phyloP scores from a whole-genome alignment of 1,140 invertebrate genomes.

The Condylostylus longicornis region DNA sequence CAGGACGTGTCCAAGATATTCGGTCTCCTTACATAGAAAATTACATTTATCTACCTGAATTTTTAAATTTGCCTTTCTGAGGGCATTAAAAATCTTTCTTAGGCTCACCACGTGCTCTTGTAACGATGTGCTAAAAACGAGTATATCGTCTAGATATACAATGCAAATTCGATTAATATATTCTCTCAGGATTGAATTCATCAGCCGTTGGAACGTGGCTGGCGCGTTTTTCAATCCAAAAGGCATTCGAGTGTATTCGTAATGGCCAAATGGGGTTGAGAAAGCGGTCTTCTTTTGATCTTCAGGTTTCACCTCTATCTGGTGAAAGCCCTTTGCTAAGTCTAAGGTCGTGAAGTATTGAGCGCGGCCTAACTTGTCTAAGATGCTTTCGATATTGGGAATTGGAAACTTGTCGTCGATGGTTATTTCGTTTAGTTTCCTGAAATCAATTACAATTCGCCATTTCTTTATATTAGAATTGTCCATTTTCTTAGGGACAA shows the following conservation, averaged over 20 bases:
- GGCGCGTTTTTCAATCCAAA: constrained; percentile 32
- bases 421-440: constrained; percentile 18
- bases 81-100: constrained; percentile 25
- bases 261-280: constrained; percentile 8
- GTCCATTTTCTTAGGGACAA: constrained; percentile 17
- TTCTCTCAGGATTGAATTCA: constrained; percentile 24
- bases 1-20: constrained; percentile 23
- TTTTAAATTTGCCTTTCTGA: constrained; percentile 16
- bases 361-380: constrained; percentile 9
- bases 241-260: constrained; percentile 19
- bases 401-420: constrained; percentile 11
- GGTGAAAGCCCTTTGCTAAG: constrained; percentile 32
- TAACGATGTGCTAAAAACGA: constrained; percentile 20
- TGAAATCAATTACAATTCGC: constrained; percentile 28
- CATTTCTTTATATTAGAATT: constrained; percentile 11
- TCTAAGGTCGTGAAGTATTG: constrained; percentile 13
- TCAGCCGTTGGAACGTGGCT: constrained; percentile 32
- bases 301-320: constrained; percentile 10
- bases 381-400: constrained; percentile 11
- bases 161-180: constrained; percentile 17
- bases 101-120: constrained; percentile 20
- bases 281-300: constrained; percentile 12
- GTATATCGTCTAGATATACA: constrained; percentile 27
- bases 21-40: constrained; percentile 19
- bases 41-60: constrained; percentile 19